A percentile compares a stretch with the other conserved stretches of the same genome.
Evolutionary conservation across 2,888 invertebrate genomes (phyloP).

Genomic region (Tipula unca): DNA sequence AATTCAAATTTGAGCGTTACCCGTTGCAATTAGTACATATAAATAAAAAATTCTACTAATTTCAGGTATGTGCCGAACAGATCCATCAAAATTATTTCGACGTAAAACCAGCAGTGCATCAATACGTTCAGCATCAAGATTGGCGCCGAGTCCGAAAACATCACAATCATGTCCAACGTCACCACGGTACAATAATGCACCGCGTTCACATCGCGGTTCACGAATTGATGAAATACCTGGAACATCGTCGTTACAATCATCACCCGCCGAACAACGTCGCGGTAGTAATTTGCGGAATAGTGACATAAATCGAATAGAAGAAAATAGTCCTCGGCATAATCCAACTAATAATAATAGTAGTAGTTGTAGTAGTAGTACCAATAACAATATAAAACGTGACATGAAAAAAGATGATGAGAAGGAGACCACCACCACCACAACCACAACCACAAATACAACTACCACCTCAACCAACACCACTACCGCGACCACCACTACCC

Average conservation of each 20-base stretch:
- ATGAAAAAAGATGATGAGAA: not conserved
- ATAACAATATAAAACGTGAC: not conserved
- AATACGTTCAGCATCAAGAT: conserved; percentile 28
- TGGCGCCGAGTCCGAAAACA: conserved; percentile 31
- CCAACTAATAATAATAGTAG: not conserved
- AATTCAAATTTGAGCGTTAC: not conserved
- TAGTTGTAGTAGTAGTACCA: not conserved
- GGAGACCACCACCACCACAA: not conserved
- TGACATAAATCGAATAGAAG: not conserved
- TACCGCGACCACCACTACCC: conserved; percentile 21
- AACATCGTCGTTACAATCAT: conserved; percentile 32
- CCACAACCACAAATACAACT: not conserved
- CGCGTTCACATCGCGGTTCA: conserved; percentile 29
- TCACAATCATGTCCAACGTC: conserved; percentile 42
- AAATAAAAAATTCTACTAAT: not conserved
- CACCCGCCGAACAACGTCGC: not conserved
- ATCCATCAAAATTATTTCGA: conserved; percentile 39
- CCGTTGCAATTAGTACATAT: not conserved
- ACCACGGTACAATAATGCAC: conserved; percentile 34
- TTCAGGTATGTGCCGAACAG: conserved; percentile 40
- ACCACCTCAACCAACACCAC: not conserved
- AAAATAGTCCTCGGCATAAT: not conserved
- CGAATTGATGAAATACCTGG: conserved; percentile 25
- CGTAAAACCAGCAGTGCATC: conserved; percentile 39
- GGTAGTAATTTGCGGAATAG: not conserved